Evolutionary conservation across 2,113 vertebrate species (phyloP).

Genomic region (Pogona vitticeps): DNA sequence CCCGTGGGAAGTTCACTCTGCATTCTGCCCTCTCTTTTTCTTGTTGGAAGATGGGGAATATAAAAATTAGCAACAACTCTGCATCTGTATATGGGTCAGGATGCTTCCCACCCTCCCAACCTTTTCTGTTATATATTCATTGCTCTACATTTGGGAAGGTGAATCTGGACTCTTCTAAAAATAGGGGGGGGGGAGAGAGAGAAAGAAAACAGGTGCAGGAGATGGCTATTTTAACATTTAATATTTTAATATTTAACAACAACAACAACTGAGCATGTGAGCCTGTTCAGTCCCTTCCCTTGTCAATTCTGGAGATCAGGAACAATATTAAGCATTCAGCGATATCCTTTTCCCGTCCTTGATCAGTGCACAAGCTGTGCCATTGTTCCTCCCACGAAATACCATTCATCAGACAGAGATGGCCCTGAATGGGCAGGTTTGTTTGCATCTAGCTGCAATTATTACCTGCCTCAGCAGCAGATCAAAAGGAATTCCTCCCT

Average conservation of each 20-base stretch:
- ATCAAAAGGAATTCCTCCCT: not conserved
- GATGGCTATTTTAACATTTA: too few relatives aligned
- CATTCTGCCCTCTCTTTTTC: too few relatives aligned
- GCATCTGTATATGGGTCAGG: too few relatives aligned
- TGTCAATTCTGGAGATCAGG: conserved; percentile 15
- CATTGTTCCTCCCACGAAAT: conserved; percentile 14
- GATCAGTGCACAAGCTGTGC: conserved; percentile 27
- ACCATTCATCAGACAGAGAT: conserved; percentile 28
- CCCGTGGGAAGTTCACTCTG: too few relatives aligned
- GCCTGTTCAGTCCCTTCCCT: not conserved
- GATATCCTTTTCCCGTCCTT: conserved; percentile 36
- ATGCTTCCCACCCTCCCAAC: too few relatives aligned
- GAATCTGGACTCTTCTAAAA: too few relatives aligned
- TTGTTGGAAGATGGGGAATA: too few relatives aligned
- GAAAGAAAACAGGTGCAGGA: too few relatives aligned
- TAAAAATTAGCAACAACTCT: too few relatives aligned
- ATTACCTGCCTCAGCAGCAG: conserved; percentile 5
- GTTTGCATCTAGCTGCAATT: not conserved
- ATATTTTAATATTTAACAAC: not conserved
- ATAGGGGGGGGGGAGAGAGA: too few relatives aligned
- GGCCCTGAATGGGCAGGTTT: not conserved
- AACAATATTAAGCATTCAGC: conserved; percentile 16
- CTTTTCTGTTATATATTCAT: too few relatives aligned
- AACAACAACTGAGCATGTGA: not conserved
- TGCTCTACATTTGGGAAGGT: too few relatives aligned